Percentiles rank a stretch among this genome's conserved stretches.
phyloP scores from a whole-genome alignment of 2,888 invertebrate genomes.

The Melipona bicolor region DNA sequence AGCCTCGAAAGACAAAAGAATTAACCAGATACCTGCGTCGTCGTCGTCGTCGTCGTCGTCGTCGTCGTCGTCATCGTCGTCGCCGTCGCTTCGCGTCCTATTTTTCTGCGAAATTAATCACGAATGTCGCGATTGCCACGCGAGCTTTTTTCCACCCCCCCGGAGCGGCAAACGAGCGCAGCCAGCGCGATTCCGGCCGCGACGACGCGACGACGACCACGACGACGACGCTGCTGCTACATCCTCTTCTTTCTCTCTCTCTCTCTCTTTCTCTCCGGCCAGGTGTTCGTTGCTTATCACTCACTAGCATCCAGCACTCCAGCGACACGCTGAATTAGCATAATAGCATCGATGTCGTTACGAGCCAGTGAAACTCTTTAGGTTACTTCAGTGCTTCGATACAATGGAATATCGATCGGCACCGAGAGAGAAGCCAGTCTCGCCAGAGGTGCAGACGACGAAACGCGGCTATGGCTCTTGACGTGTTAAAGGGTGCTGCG shows the following conservation, averaged over 20 bases:
- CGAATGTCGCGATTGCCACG: constrained; percentile 44
- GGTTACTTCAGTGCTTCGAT: constrained; percentile 67
- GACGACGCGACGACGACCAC: not conserved
- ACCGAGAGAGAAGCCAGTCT: constrained; percentile 47
- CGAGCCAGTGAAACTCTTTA: constrained; percentile 62
- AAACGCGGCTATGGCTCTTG: constrained; percentile 45
- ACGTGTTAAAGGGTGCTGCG: constrained; percentile 49
- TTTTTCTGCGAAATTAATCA: constrained; percentile 58
- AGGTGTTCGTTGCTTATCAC: constrained; percentile 61
- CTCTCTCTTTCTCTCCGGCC: not conserved
- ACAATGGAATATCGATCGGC: constrained; percentile 77
- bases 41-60: too few relatives aligned
- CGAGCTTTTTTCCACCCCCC: constrained; percentile 8
- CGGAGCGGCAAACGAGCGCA: not conserved
- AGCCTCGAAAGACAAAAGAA: constrained; percentile 40
- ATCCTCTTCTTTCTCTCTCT: not conserved
- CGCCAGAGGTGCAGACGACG: constrained; percentile 51
- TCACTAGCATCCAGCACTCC: constrained; percentile 55
- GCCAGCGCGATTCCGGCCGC: not conserved
- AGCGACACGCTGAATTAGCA: constrained; percentile 75
- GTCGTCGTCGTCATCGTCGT: too few relatives aligned
- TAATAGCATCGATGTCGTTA: constrained; percentile 69
- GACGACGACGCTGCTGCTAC: not conserved
- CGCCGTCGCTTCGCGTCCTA: constrained; percentile 14
- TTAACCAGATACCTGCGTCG: constrained; percentile 55